A percentile compares a stretch with the other conserved stretches of the same genome.
Conservation (phyloP, 2,797 vertebrate genomes). For the Salarias fasciatus region DNA sequence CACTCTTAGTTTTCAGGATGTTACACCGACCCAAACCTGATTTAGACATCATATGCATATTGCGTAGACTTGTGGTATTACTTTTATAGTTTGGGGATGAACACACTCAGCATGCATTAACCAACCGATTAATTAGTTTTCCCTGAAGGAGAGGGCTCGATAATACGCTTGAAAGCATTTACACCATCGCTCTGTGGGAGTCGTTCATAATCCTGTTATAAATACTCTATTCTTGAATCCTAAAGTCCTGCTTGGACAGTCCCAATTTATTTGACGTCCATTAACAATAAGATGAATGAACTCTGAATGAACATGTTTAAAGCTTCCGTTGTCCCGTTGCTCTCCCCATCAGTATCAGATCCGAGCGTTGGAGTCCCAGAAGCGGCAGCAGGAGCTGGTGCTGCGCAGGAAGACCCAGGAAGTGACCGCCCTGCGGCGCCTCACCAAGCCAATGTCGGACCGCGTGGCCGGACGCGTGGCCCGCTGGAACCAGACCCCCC, state of each 20-base stretch:
- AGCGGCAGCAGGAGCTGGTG: conserved; percentile 95
- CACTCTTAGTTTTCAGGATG: too few species aligned
- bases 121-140: conserved; percentile 26
- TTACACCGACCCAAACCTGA: too few species aligned
- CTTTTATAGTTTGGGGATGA: too few species aligned
- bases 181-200: background rate
- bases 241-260: too few species aligned
- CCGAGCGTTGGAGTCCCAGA: conserved; percentile 94
- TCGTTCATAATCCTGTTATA: conserved; percentile 44
- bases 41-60: conserved; percentile 11
- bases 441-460: conserved; percentile 95
- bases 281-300: background rate
- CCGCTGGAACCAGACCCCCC: conserved; percentile 76
- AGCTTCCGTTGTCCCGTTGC: background rate
- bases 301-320: background rate
- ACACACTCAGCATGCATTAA: too few species aligned
- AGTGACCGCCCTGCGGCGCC: conserved; percentile 91
- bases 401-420: conserved; percentile 96
- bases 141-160: conserved; percentile 11
- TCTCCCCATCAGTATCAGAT: conserved; percentile 90
- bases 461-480: conserved; percentile 85
- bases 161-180: conserved; percentile 23
- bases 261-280: too few species aligned
- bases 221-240: too few species aligned
- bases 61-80: background rate